phyloP scores from a whole-genome alignment of 2,797 vertebrate genomes.

The Pseudopleuronectes americanus region DNA sequence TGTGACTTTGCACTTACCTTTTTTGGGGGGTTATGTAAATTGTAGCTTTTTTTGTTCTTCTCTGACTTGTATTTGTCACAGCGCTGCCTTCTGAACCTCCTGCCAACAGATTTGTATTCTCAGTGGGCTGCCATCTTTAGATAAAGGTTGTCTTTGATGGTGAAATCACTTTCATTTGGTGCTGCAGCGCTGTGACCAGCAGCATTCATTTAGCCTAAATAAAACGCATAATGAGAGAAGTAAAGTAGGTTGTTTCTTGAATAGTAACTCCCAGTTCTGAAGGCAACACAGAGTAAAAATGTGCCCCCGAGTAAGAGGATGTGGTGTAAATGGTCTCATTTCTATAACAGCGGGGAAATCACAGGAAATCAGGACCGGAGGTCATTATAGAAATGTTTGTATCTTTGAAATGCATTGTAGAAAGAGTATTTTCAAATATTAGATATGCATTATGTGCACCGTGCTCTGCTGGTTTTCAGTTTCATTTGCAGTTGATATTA shows the following conservation, averaged over 20 bases:
- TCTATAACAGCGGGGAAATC: constrained; percentile 25
- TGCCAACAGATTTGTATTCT: constrained; percentile 40
- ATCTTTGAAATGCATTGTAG: constrained; percentile 40
- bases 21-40: constrained; percentile 30
- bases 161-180: constrained; percentile 52
- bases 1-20: constrained; percentile 32
- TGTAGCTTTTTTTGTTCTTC: constrained; percentile 27
- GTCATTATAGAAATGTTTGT: constrained; percentile 53
- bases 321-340: constrained; percentile 24
- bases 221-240: constrained; percentile 40
- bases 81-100: constrained; percentile 23
- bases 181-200: constrained; percentile 36
- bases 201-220: constrained; percentile 56
- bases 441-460: constrained; percentile 32
- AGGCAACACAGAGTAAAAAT: constrained; percentile 24
- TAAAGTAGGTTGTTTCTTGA: constrained; percentile 54
- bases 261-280: constrained; percentile 23
- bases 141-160: constrained; percentile 48
- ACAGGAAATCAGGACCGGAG: constrained; percentile 40
- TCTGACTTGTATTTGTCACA: constrained; percentile 16
- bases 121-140: constrained; percentile 34
- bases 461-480: constrained; percentile 42
- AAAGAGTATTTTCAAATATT: constrained; percentile 48
- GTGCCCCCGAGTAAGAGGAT: constrained; percentile 10
- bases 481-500: constrained; percentile 48